These are phyloP conservation scores for Pangasius sanitwongsei DNA, from an alignment of 2,797 vertebrate species.

Conservation along the genomic window DNA sequence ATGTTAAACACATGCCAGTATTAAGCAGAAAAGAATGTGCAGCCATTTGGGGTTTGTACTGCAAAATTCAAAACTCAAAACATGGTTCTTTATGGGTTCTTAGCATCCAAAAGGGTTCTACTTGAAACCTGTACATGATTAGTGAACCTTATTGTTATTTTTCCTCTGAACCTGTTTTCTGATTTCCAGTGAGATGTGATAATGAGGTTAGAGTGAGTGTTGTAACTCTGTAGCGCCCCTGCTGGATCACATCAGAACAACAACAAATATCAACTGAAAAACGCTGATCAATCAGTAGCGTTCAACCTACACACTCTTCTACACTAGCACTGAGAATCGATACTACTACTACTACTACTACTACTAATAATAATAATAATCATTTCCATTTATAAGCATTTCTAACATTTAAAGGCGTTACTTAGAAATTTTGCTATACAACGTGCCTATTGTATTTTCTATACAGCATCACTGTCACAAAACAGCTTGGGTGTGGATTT, in stretches of 20 bases:
- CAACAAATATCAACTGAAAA: not conserved
- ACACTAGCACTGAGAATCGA: not conserved
- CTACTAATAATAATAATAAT: not conserved
- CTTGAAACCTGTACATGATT: not conserved
- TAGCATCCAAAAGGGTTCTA: not conserved
- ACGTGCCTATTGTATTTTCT: no score
- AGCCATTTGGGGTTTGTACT: no score
- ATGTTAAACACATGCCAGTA: not conserved
- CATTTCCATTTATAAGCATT: not conserved
- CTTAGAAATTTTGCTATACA: not conserved
- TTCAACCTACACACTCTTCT: not conserved
- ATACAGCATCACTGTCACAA: no score
- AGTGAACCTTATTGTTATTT: not conserved
- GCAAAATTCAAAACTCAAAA: not conserved
- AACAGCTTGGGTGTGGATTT: no score
- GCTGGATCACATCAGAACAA: not conserved
- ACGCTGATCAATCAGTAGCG: not conserved
- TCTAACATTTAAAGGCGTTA: not conserved
- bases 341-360: no score
- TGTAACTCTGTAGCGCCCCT: not conserved
- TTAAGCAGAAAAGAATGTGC: no score
- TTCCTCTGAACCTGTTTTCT: not conserved
- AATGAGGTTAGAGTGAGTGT: not conserved
- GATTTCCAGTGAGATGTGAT: not conserved
- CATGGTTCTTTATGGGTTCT: not conserved